Evolutionary conservation across 2,113 vertebrate species (phyloP), one percentile per base, ranked within the genome.

Genomic region (Meles meles): DNA sequence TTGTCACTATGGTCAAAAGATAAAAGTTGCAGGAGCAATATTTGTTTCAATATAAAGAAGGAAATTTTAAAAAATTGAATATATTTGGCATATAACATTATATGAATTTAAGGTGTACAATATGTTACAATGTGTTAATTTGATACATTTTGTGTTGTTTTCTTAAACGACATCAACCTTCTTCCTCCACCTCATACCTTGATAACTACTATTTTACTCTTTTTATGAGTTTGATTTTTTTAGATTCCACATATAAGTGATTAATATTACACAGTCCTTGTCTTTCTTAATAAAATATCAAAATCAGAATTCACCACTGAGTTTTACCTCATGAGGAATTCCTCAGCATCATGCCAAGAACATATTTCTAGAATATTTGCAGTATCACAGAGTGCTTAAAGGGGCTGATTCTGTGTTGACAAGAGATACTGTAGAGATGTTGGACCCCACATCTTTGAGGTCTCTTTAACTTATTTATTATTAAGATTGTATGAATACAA

Each of bases 131-230:
- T 37, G 12, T 83, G 67, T 61, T 89, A 63, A 88, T 72, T 82
- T 82, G 55, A 65, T 61, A 52, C 14, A 39, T n/a, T 49, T 52
- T 39, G 42, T 52, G 72, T 74, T 89, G 49, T 88, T 55, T 71
- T 55, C 29, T 31, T 63, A 81, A 82, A 44, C 14, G 39, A 23
- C 34, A 89, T 63, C 13, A 42, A 0, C 49, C 42, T 74, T n/a
- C 13, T 63, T 6, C 20, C 9, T 4, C 0, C 12, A 25, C 3
- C 5, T 0, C 34, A 72, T 63, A 27, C 25, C 18, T 14, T 34
- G 52, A n/a, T 82, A 82, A 49, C 25, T 11, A 61, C 4, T n/a
- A 42, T 52, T 11, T 82, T 94, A 20, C 42, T 81, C 65, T 61
- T 81, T 84, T 49, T 67, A 80, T 2, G 31, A 34, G 31, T 82